Evolutionary conservation across 64 coral and sea anemone genomes (phyloP), one percentile per base, ranked within the genome.

Genomic region (Pocillopora verrucosa): DNA sequence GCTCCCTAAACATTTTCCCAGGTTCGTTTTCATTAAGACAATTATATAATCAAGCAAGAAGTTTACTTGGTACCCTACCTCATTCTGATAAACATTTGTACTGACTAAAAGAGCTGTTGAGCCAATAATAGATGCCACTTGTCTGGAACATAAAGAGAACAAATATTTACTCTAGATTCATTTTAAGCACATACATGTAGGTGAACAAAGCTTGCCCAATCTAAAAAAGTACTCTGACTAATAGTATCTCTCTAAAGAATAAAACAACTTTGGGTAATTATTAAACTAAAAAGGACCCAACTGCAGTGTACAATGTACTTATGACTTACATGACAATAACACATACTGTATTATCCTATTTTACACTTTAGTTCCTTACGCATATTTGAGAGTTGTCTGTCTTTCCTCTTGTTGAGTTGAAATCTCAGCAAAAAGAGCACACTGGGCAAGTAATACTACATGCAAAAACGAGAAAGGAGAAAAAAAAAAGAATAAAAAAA

Each of bases 361-460:
- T 24, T 30, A 12, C 30, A 51, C 17, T 77, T 41, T 45, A 76
- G 36, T 9, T 45, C 56, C 81, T 84, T 84, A 84, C 81, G 81
- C 20, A 70, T 84, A 84, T 84, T 84, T 84, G 6, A 84, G 81
- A 70, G 36, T 84, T 30, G 77, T 82, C 15, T 94, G 92, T 89
- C 96, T 94, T 56, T 94, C 96, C 69, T 91, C 87, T 73, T 88
- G 64, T 24, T 64, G 67, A 20, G 77, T 75, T 89, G 96, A 98
- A 58, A 98, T 90, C 81, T 98, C 96, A 58, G 96, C 90, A 89
- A 94, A 98, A 9, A 98, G 80, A 22, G 89, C 87, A 92, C 96
- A 98, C 14, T 98, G 96, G 17, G 96, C 96, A 63, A 98, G 78
- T 22, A 98, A 1, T 34, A 81, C 25, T 59, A 61, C 79, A 11